Evolutionary conservation across 1,140 invertebrate species (phyloP).

Genomic region (Aphaenogaster ashmeadi): DNA sequence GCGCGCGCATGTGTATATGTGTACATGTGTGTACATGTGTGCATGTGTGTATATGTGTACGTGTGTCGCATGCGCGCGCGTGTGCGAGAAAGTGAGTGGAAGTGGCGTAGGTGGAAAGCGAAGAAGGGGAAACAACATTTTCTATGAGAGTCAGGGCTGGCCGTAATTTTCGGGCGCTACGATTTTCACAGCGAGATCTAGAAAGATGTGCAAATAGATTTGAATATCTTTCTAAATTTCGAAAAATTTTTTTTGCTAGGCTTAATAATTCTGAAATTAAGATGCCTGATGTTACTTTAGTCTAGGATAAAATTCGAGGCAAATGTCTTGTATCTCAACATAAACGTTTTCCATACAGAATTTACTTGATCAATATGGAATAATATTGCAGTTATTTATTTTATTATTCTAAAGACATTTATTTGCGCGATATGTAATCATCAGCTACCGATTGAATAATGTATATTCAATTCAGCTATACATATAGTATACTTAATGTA

Average conservation of each 20-base stretch:
- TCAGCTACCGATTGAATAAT: too few relatives aligned
- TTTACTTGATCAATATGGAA: not conserved
- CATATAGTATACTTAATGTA: too few relatives aligned
- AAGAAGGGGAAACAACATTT: slow-evolving; percentile 37
- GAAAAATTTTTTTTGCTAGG: not conserved
- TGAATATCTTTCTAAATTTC: not conserved
- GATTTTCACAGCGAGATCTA: not conserved
- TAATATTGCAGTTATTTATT: not conserved
- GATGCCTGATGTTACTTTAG: not conserved
- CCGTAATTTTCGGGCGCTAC: slow-evolving; percentile 49
- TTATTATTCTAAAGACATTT: too few relatives aligned
- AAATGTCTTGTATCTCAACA: not conserved
- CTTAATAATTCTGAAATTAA: not conserved
- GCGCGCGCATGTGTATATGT: too few relatives aligned
- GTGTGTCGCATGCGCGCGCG: not conserved
- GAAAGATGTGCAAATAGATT: not conserved
- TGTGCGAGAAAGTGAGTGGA: slow-evolving; percentile 41
- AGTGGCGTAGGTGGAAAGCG: slow-evolving; percentile 30
- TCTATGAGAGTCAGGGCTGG: slow-evolving; percentile 43
- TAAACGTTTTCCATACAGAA: not conserved
- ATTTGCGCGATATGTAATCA: too few relatives aligned
- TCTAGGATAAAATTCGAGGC: not conserved
- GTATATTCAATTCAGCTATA: too few relatives aligned
- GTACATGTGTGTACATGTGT: not conserved
- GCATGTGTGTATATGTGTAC: not conserved